These are phyloP conservation scores for Daubentonia madagascariensis DNA, from an alignment of 2,113 vertebrate genomes.

Conservation along the genomic window DNA sequence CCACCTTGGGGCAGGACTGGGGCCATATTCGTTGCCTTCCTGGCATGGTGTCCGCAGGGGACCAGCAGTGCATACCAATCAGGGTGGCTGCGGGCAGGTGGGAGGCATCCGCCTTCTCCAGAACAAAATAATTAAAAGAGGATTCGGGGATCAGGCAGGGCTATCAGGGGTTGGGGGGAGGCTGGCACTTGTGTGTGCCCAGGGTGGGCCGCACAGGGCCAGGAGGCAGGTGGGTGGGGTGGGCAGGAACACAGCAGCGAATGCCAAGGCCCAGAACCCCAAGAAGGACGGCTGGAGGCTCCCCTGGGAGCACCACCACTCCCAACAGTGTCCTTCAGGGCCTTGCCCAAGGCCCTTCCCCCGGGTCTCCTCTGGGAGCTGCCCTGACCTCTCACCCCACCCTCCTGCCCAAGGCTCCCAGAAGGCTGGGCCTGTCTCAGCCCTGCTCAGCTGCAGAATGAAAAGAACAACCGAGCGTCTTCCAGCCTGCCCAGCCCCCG, in stretches of 20 bases:
- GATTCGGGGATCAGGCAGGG: slow-evolving; percentile 82
- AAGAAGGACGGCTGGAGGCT: neutral
- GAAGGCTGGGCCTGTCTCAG: neutral
- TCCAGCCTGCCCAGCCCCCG: neutral
- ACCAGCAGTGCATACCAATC: slow-evolving; percentile 81
- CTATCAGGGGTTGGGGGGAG: slow-evolving; percentile 74
- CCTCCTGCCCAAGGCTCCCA: fast-evolving
- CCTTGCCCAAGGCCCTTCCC: too few species aligned
- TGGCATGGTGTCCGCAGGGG: slow-evolving; percentile 78
- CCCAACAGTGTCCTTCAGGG: too few species aligned
- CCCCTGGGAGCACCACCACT: neutral
- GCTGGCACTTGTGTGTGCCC: slow-evolving; percentile 71
- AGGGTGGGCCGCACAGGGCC: neutral
- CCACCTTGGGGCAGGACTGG: slow-evolving; percentile 51
- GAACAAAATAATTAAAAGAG: slow-evolving; percentile 86
- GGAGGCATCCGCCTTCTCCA: slow-evolving; percentile 79
- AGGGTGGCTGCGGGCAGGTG: slow-evolving; percentile 79
- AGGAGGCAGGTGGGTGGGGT: neutral
- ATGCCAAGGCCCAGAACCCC: neutral
- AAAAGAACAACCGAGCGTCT: fast-evolving
- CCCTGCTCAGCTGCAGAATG: neutral
- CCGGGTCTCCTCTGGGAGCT: neutral
- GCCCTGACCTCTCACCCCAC: fast-evolving
- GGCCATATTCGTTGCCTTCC: slow-evolving; percentile 81
- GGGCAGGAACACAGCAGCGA: neutral